Conservation (phyloP, 2,888 invertebrate genomes). For the Scaptomyza tumidula region DNA sequence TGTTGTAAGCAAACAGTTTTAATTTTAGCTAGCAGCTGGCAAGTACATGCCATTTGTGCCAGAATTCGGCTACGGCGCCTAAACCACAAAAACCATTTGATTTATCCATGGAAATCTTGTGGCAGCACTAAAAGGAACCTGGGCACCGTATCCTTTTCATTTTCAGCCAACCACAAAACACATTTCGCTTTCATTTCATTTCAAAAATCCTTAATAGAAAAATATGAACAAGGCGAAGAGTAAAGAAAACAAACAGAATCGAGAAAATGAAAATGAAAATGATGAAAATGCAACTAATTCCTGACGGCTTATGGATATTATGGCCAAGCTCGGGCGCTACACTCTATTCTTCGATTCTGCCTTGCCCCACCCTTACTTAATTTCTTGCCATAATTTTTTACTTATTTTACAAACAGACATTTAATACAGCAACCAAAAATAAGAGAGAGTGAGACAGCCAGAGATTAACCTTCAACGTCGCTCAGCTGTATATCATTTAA, state of each 20-base stretch:
- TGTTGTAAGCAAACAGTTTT: conserved; percentile 9
- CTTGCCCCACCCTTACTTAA: neutral
- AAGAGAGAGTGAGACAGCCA: conserved; percentile 20
- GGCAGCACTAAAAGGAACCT: conserved; percentile 62
- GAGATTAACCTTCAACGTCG: conserved; percentile 76
- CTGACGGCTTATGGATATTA: conserved; percentile 74
- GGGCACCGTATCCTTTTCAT: conserved; percentile 74
- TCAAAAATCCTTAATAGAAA: conserved; percentile 45
- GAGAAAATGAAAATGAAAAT: conserved; percentile 68
- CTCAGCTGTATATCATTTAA: conserved; percentile 73
- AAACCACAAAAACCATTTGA: conserved; percentile 77
- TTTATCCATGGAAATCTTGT: conserved; percentile 77
- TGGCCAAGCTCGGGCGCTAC: conserved; percentile 18
- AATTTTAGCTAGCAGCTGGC: conserved; percentile 54
- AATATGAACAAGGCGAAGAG: conserved; percentile 24
- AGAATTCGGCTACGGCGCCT: conserved; percentile 43
- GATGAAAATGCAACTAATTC: conserved; percentile 80
- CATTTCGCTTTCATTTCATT: conserved; percentile 77
- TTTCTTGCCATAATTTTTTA: conserved; percentile 50
- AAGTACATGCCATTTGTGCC: conserved; percentile 45
- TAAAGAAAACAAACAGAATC: conserved; percentile 30
- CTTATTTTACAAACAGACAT: conserved; percentile 58
- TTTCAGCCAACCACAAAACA: conserved; percentile 72
- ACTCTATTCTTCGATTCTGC: conserved; percentile 15
- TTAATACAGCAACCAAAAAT: conserved; percentile 49